Conservation (phyloP, 2,888 invertebrate species). For the Drosophila percnosoma region DNA sequence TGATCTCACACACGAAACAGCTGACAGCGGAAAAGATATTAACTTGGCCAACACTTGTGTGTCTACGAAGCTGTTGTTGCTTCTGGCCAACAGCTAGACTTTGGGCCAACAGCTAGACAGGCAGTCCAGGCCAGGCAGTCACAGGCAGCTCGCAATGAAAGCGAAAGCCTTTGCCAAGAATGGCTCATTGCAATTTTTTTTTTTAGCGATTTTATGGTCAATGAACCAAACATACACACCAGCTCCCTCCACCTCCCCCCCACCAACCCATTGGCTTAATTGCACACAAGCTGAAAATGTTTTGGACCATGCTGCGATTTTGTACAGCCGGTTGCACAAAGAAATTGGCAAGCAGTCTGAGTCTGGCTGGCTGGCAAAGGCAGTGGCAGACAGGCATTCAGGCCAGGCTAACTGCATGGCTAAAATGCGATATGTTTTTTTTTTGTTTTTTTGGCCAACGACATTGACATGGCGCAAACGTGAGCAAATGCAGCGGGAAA, state of each 20-base stretch:
- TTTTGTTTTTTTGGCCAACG: slow-evolving; percentile 59
- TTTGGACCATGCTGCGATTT: slow-evolving; percentile 44
- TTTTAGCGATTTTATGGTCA: slow-evolving; percentile 25
- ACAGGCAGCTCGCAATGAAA: slow-evolving; percentile 22
- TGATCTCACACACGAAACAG: slow-evolving; percentile 48
- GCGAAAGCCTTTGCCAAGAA: slow-evolving; percentile 54
- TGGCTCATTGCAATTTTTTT: slow-evolving; percentile 19
- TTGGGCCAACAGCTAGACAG: slow-evolving; percentile 6
- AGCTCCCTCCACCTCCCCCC: too few species aligned
- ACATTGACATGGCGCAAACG: slow-evolving; percentile 57
- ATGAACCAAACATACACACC: slow-evolving; percentile 33
- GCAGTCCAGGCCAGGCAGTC: slow-evolving; percentile 1
- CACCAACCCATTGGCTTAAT: slow-evolving; percentile 24
- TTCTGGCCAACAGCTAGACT: slow-evolving; percentile 3
- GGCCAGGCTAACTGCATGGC: slow-evolving; percentile 38
- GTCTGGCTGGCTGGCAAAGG: slow-evolving; percentile 2
- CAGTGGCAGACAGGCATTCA: slow-evolving; percentile 7
- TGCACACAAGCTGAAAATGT: slow-evolving; percentile 34
- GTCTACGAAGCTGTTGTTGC: not conserved
- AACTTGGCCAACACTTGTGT: slow-evolving; percentile 9
- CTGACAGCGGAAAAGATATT: slow-evolving; percentile 51
- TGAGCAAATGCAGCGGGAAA: slow-evolving; percentile 56
- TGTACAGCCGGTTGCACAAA: slow-evolving; percentile 71
- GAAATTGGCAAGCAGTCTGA: slow-evolving; percentile 64
- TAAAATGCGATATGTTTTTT: slow-evolving; percentile 44